These are phyloP conservation scores for Anneissia japonica DNA, from an alignment of 35 echinoderm and acorn worm species.

Conservation along the genomic window DNA sequence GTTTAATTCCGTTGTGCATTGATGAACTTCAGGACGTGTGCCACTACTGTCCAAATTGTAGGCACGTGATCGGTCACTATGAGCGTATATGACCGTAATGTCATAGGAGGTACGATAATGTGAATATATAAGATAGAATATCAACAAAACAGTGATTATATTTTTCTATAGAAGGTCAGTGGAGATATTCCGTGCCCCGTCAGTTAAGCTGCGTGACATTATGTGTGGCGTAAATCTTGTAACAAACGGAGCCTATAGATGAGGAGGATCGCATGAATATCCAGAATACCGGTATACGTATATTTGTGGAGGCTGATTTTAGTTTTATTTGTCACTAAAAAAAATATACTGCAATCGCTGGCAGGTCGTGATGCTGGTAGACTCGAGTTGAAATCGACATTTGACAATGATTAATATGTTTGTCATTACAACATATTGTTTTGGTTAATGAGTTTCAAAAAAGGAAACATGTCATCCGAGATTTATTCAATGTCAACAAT, in stretches of 20 bases:
- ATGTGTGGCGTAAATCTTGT: neutral
- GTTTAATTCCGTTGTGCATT: constrained; percentile 31
- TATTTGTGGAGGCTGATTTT: too few relatives aligned
- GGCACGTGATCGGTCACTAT: constrained; percentile 33
- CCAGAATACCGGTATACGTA: too few relatives aligned
- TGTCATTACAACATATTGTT: too few relatives aligned
- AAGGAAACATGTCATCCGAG: too few relatives aligned
- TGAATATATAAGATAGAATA: neutral
- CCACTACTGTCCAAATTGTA: constrained; percentile 52
- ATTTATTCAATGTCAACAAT: too few relatives aligned
- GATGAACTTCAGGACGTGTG: constrained; percentile 13
- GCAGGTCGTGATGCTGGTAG: too few relatives aligned
- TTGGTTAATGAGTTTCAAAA: too few relatives aligned
- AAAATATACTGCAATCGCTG: too few relatives aligned
- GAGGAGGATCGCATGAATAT: neutral
- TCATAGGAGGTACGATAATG: neutral
- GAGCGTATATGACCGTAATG: constrained; percentile 24
- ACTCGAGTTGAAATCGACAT: too few relatives aligned
- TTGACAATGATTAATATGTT: too few relatives aligned
- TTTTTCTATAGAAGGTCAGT: neutral
- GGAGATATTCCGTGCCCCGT: neutral
- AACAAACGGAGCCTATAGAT: neutral
- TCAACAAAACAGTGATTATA: neutral
- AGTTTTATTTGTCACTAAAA: too few relatives aligned
- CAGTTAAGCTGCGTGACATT: neutral